These are phyloP conservation scores for Sinonovacula constricta DNA, from an alignment of 1,140 invertebrate genomes.

Conservation along the genomic window DNA sequence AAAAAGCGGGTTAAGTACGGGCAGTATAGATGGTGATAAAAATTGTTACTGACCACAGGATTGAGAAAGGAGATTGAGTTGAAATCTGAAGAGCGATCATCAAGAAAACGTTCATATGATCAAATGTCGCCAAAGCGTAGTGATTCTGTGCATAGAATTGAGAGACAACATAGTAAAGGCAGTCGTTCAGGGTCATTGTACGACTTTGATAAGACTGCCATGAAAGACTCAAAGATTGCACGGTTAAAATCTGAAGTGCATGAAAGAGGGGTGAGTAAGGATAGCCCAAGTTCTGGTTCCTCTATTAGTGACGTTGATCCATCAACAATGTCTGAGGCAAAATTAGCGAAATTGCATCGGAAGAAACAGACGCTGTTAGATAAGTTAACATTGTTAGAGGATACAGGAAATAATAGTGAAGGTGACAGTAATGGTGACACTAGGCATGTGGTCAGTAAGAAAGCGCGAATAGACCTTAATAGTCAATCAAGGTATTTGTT, in stretches of 20 bases:
- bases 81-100: conserved; percentile 60
- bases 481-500: conserved; percentile 25
- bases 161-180: conserved; percentile 57
- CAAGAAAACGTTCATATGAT: conserved; percentile 69
- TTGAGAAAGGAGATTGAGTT: conserved; percentile 50
- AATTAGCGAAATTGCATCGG: conserved; percentile 74
- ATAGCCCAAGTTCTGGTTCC: conserved; percentile 61
- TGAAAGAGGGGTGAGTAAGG: conserved; percentile 54
- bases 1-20: conserved; percentile 45
- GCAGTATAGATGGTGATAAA: conserved; percentile 49
- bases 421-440: conserved; percentile 55
- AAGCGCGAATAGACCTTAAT: conserved; percentile 51
- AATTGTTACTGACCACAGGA: conserved; percentile 44
- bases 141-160: conserved; percentile 49
- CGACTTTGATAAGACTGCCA: conserved; percentile 35
- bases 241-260: conserved; percentile 43
- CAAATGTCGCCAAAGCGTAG: conserved; percentile 57
- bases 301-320: conserved; percentile 73
- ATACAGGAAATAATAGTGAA: conserved; percentile 71
- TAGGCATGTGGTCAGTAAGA: conserved; percentile 44
- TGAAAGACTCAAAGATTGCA: conserved; percentile 30
- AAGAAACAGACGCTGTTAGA: conserved; percentile 74
- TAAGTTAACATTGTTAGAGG: conserved; percentile 74
- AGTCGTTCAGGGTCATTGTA: conserved; percentile 45
- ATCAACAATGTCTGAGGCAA: conserved; percentile 68